Base-by-base conservation (phyloP, 1,140 invertebrate species). In the Amphibalanus amphitrite region DNA sequence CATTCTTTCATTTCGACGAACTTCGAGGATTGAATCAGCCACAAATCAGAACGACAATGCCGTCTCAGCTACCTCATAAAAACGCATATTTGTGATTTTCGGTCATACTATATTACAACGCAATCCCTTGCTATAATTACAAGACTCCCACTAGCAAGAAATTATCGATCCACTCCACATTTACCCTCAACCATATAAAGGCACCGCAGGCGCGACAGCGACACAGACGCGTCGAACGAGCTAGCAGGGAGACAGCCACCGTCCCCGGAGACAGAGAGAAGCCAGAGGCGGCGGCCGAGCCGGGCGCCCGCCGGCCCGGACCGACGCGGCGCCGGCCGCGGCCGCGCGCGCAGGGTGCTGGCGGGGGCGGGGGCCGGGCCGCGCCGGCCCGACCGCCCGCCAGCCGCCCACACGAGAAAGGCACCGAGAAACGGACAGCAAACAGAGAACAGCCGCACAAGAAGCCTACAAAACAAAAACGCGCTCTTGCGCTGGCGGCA, bases 101-200 rank as follows among this genome's bases (percentile, higher is more conserved):
- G 33, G 47, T 59, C 47, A 59, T 59, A 13, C 47, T 59, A 59
- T 59, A 59, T 59, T 59, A 59, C 47, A 59, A 59, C 47, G 47
- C 47, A 59, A 59, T 59, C 47, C 47, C 47, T 59, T 59, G 47
- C 47, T 59, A 59, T 59, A 59, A 59, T 59, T 59, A 59, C 47
- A 59, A 59, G 47, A 17, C 47, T 59, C 47, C 47, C 47, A 59
- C 47, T 59, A 59, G 47, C 47, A 59, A 59, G 33, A 59, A 59
- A 59, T 59, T 59, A 59, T 23, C 47, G 47, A 59, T 59, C 47
- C 47, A 59, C 47, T 13, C 47, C 47, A 59, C 47, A 59, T 59
- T 59, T 59, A 59, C 47, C 47, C 47, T 59, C 47, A 59, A 59
- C 47, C 47, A 59, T 59, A 59, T 59, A 59, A 59, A 59, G 47